These are phyloP conservation scores for Ploceus nigricollis DNA, from an alignment of 2,113 vertebrate species.

Conservation along the genomic window DNA sequence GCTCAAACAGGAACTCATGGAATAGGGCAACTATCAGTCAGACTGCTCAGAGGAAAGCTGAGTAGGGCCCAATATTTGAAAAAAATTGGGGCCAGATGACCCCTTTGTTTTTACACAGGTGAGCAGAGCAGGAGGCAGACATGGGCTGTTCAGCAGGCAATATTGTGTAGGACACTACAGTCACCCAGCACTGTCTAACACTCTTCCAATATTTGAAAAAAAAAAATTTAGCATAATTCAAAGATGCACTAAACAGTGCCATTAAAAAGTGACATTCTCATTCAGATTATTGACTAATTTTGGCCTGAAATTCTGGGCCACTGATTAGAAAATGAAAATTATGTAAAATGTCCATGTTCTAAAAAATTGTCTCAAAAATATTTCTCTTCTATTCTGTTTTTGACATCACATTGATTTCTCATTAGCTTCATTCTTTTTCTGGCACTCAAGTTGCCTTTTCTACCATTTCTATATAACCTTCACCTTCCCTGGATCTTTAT, in stretches of 20 bases:
- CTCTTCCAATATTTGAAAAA: not conserved
- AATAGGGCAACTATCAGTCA: not conserved
- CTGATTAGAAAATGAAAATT: not conserved
- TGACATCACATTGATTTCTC: not conserved
- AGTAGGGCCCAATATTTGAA: not conserved
- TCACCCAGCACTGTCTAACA: not conserved
- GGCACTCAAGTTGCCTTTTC: not conserved
- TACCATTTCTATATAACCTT: not conserved
- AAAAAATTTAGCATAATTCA: not conserved
- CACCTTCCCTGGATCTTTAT: not conserved
- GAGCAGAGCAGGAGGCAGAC: not conserved
- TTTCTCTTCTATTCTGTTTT: not conserved
- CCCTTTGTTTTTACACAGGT: not conserved
- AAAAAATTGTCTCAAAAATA: not conserved
- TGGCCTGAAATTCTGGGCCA: not conserved
- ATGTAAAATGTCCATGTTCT: not conserved
- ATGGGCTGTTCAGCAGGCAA: not conserved
- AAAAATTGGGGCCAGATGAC: not conserved
- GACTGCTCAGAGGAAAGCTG: not conserved
- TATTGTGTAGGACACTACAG: not conserved
- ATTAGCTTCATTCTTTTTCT: not conserved
- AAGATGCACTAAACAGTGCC: not conserved
- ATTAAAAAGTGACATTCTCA: not conserved
- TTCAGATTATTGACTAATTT: not conserved
- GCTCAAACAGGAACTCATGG: not conserved